Base-by-base conservation (phyloP, 1,140 invertebrate species). In the Popillia japonica region DNA sequence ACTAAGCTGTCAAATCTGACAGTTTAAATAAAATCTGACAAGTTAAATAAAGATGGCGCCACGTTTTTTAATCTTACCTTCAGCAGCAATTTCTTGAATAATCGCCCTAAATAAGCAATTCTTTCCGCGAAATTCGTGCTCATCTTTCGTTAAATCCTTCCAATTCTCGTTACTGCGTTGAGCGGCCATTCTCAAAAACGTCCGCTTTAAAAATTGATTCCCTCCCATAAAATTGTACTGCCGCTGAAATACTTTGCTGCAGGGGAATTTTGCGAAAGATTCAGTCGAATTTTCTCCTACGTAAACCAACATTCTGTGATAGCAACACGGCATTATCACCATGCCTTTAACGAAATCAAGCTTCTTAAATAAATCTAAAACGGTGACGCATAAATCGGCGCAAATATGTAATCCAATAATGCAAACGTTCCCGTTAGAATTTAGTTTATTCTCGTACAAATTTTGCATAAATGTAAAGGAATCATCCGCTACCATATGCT, bases 321-420 rank as follows among this genome's bases (percentile, higher is more conserved):
- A 97, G 82, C 96, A 97, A 83, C 96, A 97, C 6, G 94, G 93
- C 86, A 96, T 92, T 44, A 96, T 90, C 59, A 93, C 89, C 11
- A 96, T 82, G 20, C 89, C 86, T 73, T 88, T 87, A 4, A 91
- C 91, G 40, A 87, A 82, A 27, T 88, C 83, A 86, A 93, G 90
- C 80, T 90, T 87, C 14, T 90, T 81, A 88, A 95, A 96, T 81
- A 96, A 87, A 83, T 91, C 89, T 11, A 95, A 89, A 22, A 94
- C 91, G 23, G 90, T 90, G 10, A 94, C 88, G 75, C 93, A 93
- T 34, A 97, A 89, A 87, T 96, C 94, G 0, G 93, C 95, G 86
- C 96, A 97, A 8, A 95, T 92, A 86, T 97, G 96, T 27, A 97
- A 87, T 7, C 93, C 93, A 79, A 92, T 89, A 78, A 95, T 77